Evolutionary conservation across 1,140 invertebrate species (phyloP).

Genomic region (Drosophila albomicans): DNA sequence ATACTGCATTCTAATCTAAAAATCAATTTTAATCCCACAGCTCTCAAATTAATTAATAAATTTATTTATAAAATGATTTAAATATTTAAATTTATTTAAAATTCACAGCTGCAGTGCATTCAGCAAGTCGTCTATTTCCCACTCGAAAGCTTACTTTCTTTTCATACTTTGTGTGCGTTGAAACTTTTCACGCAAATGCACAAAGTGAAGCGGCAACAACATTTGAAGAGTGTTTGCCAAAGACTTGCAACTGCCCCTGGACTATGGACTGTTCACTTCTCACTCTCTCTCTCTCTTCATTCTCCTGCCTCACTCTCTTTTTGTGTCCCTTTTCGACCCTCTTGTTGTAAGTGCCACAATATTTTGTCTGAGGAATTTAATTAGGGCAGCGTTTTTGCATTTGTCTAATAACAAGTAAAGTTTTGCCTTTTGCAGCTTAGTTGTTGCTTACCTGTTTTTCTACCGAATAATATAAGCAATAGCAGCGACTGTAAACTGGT

Average conservation of each 20-base stretch:
- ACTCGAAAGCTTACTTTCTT: background rate
- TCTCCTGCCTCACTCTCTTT: background rate
- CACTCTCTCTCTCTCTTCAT: too few species aligned
- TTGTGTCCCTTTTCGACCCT: background rate
- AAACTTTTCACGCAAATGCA: conserved; percentile 33
- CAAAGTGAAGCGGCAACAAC: conserved; percentile 42
- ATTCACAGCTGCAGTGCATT: background rate
- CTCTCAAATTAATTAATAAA: too few species aligned
- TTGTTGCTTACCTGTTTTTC: conserved; percentile 6
- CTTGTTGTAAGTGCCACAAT: conserved; percentile 11
- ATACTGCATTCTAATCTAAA: too few species aligned
- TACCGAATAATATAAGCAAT: conserved; percentile 24
- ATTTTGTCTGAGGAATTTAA: conserved; percentile 65
- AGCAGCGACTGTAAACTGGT: conserved; percentile 14
- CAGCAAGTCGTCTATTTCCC: conserved; percentile 1
- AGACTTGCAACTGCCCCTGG: conserved; percentile 33
- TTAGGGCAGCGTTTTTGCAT: conserved; percentile 49
- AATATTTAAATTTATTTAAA: too few species aligned
- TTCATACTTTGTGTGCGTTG: conserved; percentile 28
- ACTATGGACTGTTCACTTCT: background rate
- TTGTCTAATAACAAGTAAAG: conserved; percentile 31
- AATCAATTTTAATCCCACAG: too few species aligned
- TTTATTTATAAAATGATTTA: too few species aligned
- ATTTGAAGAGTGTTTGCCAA: conserved; percentile 70
- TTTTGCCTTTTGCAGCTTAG: conserved; percentile 10